phyloP scores from a whole-genome alignment of 2,888 invertebrate species.

The Choristoneura rosaceana region DNA sequence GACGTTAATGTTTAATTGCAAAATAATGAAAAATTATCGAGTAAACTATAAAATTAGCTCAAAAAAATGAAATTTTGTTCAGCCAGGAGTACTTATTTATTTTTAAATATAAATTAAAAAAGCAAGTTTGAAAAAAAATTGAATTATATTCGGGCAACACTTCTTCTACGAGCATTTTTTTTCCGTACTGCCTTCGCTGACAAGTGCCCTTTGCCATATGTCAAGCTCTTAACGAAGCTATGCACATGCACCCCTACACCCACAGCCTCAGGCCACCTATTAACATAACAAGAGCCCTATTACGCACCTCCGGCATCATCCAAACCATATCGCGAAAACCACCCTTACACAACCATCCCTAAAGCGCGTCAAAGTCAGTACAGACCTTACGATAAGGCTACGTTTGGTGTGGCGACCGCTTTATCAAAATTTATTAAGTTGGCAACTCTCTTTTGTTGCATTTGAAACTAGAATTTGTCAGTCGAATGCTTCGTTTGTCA shows the following conservation, averaged over 20 bases:
- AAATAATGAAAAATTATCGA: no score
- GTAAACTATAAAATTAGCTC: no score
- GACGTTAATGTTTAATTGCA: neutral
- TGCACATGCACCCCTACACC: conserved; percentile 62
- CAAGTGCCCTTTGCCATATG: conserved; percentile 46
- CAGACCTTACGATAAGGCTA: conserved; percentile 43
- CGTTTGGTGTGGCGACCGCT: conserved; percentile 36
- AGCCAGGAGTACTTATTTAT: no score
- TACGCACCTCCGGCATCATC: conserved; percentile 71
- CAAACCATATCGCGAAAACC: conserved; percentile 47
- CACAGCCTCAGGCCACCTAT: conserved; percentile 72
- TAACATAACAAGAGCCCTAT: conserved; percentile 84
- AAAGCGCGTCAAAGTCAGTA: neutral
- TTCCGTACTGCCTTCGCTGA: neutral
- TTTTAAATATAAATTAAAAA: no score
- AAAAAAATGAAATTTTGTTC: no score
- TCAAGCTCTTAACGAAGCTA: conserved; percentile 61
- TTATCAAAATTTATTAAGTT: conserved; percentile 45
- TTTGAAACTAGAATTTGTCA: conserved; percentile 84
- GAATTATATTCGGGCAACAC: no score
- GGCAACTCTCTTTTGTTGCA: conserved; percentile 64
- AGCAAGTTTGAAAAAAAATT: no score
- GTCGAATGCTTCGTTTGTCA: conserved; percentile 85
- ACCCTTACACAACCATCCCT: conserved; percentile 38
- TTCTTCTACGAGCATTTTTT: neutral